Evolutionary conservation across 2,113 vertebrate species (phyloP).

Genomic region (Anser cygnoides): DNA sequence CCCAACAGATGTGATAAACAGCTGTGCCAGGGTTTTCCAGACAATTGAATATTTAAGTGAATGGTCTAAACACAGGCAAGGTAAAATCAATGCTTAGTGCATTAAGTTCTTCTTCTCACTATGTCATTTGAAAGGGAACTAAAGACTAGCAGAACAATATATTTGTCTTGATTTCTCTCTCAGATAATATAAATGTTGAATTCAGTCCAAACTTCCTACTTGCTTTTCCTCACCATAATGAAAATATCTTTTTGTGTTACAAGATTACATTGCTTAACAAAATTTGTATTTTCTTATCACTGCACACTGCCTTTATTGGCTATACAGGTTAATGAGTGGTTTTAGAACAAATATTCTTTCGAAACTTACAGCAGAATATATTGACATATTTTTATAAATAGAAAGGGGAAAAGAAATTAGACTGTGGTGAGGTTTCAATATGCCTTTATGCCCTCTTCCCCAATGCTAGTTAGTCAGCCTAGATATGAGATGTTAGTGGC

Average conservation of each 20-base stretch:
- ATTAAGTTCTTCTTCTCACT: not conserved
- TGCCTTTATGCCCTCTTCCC: not conserved
- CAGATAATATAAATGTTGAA: not conserved
- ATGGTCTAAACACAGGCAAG: not conserved
- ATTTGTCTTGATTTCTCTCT: not conserved
- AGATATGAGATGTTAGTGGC: not conserved
- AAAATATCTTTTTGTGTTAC: not conserved
- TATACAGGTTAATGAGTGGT: not conserved
- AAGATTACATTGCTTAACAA: not conserved
- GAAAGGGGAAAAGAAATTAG: not conserved
- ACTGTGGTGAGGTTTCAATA: not conserved
- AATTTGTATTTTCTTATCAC: not conserved
- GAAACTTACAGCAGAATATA: not conserved
- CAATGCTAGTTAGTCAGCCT: not conserved
- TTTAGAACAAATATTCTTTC: not conserved
- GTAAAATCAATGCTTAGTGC: not conserved
- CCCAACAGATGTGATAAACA: not conserved
- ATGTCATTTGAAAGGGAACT: not conserved
- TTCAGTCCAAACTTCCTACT: not conserved
- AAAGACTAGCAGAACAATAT: not conserved
- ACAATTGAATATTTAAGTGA: not conserved
- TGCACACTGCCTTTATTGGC: not conserved
- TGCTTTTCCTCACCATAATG: not conserved
- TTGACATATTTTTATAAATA: not conserved
- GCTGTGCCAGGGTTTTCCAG: not conserved